Conservation (phyloP, 2,113 vertebrate genomes). For the Australoheros scitulus region DNA sequence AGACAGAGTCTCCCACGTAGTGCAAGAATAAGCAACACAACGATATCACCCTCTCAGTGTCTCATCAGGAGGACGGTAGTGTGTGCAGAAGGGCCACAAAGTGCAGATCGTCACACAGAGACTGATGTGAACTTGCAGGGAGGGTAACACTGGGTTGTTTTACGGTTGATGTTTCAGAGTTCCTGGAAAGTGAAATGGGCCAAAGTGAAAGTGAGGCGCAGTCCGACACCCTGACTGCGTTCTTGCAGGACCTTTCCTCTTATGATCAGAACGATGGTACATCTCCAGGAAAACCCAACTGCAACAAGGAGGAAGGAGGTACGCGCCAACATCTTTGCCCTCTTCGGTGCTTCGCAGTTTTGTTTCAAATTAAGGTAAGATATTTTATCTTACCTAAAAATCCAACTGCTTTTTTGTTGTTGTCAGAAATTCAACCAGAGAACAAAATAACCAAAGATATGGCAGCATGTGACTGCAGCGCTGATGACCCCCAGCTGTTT, state of each 20-base stretch:
- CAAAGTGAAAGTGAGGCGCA: conserved; percentile 43
- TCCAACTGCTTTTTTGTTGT: not conserved
- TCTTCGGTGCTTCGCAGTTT: not conserved
- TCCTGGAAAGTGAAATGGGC: conserved; percentile 48
- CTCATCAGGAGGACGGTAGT: conserved; percentile 37
- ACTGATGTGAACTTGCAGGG: not conserved
- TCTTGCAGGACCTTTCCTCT: conserved; percentile 48
- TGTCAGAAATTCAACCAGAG: conserved; percentile 40
- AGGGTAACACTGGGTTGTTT: conserved; percentile 29
- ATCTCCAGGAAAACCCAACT: conserved; percentile 21
- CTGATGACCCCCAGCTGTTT: conserved; percentile 73
- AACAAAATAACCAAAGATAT: conserved; percentile 55
- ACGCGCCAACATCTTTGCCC: conserved; percentile 12
- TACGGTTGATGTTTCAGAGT: conserved; percentile 60
- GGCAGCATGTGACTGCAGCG: conserved; percentile 69
- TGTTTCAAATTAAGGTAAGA: not conserved
- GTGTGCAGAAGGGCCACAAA: conserved; percentile 31
- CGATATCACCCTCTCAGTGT: conserved; percentile 46
- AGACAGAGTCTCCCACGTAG: conserved; percentile 64
- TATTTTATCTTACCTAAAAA: not conserved
- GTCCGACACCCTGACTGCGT: conserved; percentile 18
- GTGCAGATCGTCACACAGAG: conserved; percentile 23
- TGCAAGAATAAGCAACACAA: conserved; percentile 55
- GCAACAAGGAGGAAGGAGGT: conserved; percentile 62
- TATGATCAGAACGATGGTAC: conserved; percentile 40